Evolutionary conservation across 2,113 vertebrate species (phyloP).

Genomic region (Elephantulus edwardii): DNA sequence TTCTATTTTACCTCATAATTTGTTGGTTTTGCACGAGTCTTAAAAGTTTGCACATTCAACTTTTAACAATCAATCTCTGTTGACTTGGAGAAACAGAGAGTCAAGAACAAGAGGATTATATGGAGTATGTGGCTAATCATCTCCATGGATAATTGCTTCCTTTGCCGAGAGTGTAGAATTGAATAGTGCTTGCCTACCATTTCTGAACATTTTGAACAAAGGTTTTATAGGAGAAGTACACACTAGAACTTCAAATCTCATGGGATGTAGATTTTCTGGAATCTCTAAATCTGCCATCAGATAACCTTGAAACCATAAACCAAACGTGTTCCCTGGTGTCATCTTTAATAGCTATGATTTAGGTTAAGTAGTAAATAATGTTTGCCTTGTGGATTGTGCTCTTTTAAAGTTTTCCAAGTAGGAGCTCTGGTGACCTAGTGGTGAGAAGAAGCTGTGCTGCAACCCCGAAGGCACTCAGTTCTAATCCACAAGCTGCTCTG

Average conservation of each 20-base stretch:
- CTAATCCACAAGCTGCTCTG: too few species aligned
- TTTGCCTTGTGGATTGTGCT: not conserved
- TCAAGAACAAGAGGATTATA: not conserved
- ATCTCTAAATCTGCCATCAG: not conserved
- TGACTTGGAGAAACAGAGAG: too few species aligned
- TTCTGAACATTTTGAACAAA: not conserved
- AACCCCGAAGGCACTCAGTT: too few species aligned
- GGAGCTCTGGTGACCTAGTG: too few species aligned
- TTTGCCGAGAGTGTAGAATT: not conserved
- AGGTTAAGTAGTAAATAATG: not conserved
- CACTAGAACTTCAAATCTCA: not conserved
- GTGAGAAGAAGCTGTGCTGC: too few species aligned
- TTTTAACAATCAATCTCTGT: not conserved
- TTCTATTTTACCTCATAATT: not conserved
- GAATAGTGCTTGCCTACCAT: too few species aligned
- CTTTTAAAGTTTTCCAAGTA: not conserved
- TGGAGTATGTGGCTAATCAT: not conserved
- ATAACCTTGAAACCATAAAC: not conserved
- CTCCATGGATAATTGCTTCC: not conserved
- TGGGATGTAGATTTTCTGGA: not conserved
- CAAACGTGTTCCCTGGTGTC: not conserved
- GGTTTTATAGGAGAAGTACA: not conserved
- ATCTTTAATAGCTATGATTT: not conserved
- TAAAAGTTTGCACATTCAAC: not conserved
- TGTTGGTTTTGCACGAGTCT: not conserved